Conservation (phyloP, 1,140 invertebrate genomes). For the Heliothis virescens region DNA sequence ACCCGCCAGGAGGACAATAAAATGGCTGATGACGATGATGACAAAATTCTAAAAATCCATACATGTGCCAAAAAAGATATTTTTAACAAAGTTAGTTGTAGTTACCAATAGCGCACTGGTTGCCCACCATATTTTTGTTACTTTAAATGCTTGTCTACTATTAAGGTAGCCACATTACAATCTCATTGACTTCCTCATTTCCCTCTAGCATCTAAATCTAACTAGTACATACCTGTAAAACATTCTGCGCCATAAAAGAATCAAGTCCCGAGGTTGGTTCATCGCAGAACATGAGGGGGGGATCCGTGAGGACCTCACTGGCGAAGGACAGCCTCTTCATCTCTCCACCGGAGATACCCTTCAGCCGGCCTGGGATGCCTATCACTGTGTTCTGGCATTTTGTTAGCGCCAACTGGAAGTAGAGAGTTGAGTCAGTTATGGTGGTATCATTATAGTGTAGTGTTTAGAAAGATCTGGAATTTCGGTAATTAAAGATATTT, state of each 20-base stretch:
- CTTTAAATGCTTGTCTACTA: no score
- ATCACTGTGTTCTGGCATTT: conserved; percentile 96
- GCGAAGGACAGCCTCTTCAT: conserved; percentile 98
- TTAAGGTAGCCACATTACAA: no score
- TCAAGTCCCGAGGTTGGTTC: conserved; percentile 97
- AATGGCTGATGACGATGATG: no score
- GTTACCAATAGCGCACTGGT: no score
- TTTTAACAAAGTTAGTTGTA: no score
- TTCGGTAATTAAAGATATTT: no score
- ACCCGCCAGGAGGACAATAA: no score
- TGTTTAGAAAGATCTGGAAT: background rate
- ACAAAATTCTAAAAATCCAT: no score
- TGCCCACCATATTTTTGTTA: no score
- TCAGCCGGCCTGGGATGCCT: conserved; percentile 93
- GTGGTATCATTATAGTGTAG: background rate
- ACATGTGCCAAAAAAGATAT: no score
- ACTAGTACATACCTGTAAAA: conserved; percentile 88
- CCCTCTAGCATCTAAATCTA: no score
- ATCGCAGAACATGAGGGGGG: conserved; percentile 98
- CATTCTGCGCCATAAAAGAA: conserved; percentile 95
- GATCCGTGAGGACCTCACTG: conserved; percentile 97
- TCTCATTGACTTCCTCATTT: no score
- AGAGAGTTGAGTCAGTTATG: background rate
- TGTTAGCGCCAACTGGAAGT: conserved; percentile 89
- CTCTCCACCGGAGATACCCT: conserved; percentile 98